Conservation (phyloP, 1,140 invertebrate genomes). For the Neoseiulus cucumeris region DNA sequence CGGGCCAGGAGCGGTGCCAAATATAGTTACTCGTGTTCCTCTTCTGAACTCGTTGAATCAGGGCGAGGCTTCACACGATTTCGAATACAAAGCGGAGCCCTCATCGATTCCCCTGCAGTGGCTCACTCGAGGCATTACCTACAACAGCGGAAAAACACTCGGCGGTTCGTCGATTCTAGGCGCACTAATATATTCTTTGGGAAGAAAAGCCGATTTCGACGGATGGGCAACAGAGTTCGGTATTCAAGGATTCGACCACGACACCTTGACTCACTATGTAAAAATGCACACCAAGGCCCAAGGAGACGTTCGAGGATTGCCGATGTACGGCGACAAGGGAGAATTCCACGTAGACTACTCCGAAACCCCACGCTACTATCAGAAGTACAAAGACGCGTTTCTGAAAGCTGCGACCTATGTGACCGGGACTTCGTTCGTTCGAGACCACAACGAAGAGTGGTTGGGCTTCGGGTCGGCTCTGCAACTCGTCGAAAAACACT, state of each 20-base stretch:
- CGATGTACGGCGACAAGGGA: conserved; percentile 22
- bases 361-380: neutral
- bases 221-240: neutral
- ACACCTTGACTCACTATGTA: neutral
- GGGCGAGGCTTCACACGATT: neutral
- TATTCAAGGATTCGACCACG: neutral
- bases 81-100: neutral
- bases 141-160: neutral
- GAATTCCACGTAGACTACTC: neutral
- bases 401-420: neutral
- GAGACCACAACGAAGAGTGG: conserved; percentile 2
- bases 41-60: neutral
- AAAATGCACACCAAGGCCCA: conserved; percentile 30
- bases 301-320: conserved; percentile 44
- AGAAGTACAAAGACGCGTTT: neutral
- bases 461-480: neutral
- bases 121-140: neutral
- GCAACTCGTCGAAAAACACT: neutral
- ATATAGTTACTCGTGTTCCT: neutral
- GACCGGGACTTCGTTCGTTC: neutral
- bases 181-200: neutral
- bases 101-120: neutral
- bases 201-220: conserved; percentile 10
- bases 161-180: neutral
- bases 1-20: neutral